Percentiles rank a stretch among this genome's conserved stretches.
phyloP scores from a whole-genome alignment of 2,888 invertebrate species.

The Smittia aterrima region DNA sequence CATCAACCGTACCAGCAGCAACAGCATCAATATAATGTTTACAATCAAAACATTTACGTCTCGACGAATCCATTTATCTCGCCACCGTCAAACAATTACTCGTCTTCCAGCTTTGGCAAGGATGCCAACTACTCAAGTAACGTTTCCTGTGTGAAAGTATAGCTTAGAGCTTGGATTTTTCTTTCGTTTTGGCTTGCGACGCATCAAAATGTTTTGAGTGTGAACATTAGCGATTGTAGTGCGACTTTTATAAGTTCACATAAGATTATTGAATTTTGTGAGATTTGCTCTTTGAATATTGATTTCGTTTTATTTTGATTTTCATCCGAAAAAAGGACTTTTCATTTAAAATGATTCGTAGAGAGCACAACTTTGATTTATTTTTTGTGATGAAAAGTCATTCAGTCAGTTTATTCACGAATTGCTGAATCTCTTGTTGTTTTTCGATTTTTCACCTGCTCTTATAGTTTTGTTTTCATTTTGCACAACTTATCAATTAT shows the following conservation, averaged over 20 bases:
- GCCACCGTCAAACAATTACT: slow-evolving; percentile 42
- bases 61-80: slow-evolving; percentile 54
- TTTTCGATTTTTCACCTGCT: not conserved
- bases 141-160: not conserved
- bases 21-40: slow-evolving; percentile 41
- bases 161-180: slow-evolving; percentile 41
- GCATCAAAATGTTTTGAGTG: slow-evolving; percentile 22
- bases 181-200: slow-evolving; percentile 1
- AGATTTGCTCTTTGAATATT: no score
- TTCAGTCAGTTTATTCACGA: no score
- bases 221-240: not conserved
- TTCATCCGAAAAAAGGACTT: no score
- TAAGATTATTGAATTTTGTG: no score
- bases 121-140: slow-evolving; percentile 42
- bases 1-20: slow-evolving; percentile 46
- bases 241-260: no score
- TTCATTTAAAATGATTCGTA: no score
- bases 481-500: not conserved
- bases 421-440: no score
- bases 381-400: no score
- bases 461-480: not conserved
- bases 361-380: no score
- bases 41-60: slow-evolving; percentile 53
- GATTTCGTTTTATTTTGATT: no score
- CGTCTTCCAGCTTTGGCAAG: slow-evolving; percentile 47